phyloP scores from a whole-genome alignment of 2,113 vertebrate genomes.

The Pituophis catenifer region DNA sequence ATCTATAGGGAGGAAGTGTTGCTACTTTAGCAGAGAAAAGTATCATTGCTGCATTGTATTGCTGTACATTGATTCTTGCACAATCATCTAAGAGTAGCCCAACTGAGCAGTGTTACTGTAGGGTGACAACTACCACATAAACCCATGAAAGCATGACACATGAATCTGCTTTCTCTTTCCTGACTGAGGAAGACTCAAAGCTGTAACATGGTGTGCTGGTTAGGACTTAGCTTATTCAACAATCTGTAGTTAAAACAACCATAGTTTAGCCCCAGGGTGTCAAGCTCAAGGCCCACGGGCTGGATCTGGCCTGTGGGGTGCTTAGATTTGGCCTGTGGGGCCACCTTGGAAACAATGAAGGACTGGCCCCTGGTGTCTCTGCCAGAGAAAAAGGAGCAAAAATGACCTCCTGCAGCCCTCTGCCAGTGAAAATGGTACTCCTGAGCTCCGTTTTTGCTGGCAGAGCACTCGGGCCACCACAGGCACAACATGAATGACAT shows the following conservation, averaged over 20 bases:
- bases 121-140: not conserved
- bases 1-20: not conserved
- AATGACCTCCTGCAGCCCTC: too few species aligned
- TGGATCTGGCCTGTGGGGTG: too few species aligned
- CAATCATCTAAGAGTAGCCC: not conserved
- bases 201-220: not conserved
- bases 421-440: too few species aligned
- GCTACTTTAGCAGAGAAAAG: not conserved
- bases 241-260: not conserved
- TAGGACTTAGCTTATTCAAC: not conserved
- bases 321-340: too few species aligned
- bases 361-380: too few species aligned
- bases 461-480: too few species aligned
- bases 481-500: too few species aligned
- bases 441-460: too few species aligned
- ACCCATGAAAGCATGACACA: not conserved
- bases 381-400: too few species aligned
- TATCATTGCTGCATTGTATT: not conserved
- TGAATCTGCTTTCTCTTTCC: not conserved
- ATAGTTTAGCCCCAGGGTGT: not conserved
- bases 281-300: too few species aligned
- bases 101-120: not conserved
- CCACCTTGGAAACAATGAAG: too few species aligned
- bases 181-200: not conserved
- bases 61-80: not conserved